A percentile compares a stretch with the other conserved stretches of the same genome.
Conservation (phyloP, 2,888 invertebrate species). For the Macrophya annulata region DNA sequence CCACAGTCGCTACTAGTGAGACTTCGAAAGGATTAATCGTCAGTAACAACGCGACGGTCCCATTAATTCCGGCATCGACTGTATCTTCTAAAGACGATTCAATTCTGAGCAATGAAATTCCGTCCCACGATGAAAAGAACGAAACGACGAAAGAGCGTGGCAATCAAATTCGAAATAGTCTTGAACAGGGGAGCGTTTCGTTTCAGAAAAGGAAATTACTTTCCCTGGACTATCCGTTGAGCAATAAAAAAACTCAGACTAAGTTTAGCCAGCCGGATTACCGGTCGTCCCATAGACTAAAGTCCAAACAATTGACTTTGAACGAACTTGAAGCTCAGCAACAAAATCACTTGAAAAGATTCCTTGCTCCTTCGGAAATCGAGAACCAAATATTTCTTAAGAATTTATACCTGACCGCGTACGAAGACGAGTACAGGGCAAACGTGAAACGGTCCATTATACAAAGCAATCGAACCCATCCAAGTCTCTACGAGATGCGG, state of each 20-base stretch:
- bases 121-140: conserved; percentile 64
- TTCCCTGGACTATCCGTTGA: conserved; percentile 68
- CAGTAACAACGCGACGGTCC: not conserved
- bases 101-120: conserved; percentile 74
- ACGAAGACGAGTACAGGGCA: conserved; percentile 76
- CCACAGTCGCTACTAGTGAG: conserved; percentile 54
- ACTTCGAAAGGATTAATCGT: conserved; percentile 6
- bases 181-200: conserved; percentile 65
- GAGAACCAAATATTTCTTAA: conserved; percentile 77
- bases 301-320: conserved; percentile 66
- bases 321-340: conserved; percentile 71
- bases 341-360: conserved; percentile 75
- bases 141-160: conserved; percentile 74
- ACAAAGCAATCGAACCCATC: conserved; percentile 66
- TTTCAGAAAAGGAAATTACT: conserved; percentile 69
- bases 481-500: conserved; percentile 46
- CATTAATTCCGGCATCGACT: conserved; percentile 49
- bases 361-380: conserved; percentile 72
- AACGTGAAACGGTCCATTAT: conserved; percentile 76
- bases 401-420: conserved; percentile 76
- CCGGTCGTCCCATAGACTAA: conserved; percentile 24
- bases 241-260: conserved; percentile 56
- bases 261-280: conserved; percentile 3
- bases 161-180: conserved; percentile 74
- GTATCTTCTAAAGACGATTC: conserved; percentile 54